A percentile compares a stretch with the other conserved stretches of the same genome.
Evolutionary conservation across 1,140 invertebrate species (phyloP).

Genomic region (honey bee (Apis mellifera)): Amel_HAv3.1 CM009942.2:5736001-5736500

Average conservation of each 20-base stretch:
- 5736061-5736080: not conserved
- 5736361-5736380: too few relatives aligned
- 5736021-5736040: not conserved
- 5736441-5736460: too few relatives aligned
- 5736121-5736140: not conserved
- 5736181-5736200: not conserved
- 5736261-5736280: not conserved
- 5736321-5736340: not conserved
- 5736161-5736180: not conserved
- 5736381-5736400: too few relatives aligned
- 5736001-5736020: not conserved
- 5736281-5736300: not conserved
- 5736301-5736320: not conserved
- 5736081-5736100: constrained; percentile 9
- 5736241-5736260: not conserved
- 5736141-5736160: not conserved
- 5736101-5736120: constrained; percentile 19
- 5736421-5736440: too few relatives aligned
- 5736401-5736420: too few relatives aligned
- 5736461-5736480: too few relatives aligned
- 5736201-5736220: not conserved
- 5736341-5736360: not conserved
- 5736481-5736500: too few relatives aligned
- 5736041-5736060: not conserved
- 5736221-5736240: not conserved